Base-by-base conservation (phyloP, 2,113 vertebrate species). In the Pyrgilauda ruficollis region DNA sequence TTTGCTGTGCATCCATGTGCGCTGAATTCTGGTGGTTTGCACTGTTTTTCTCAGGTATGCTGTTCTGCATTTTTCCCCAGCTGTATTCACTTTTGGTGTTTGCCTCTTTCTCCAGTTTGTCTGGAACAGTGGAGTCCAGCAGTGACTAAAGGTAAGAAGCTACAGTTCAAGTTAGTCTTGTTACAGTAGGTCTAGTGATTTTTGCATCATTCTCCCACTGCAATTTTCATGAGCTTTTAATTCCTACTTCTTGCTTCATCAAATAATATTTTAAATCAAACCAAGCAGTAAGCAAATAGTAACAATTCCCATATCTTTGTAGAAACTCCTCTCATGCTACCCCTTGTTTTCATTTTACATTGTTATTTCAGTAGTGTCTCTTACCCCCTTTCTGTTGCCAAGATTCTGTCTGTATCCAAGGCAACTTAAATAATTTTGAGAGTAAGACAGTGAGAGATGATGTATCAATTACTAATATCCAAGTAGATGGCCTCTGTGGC, bases 331-430 rank as follows among this genome's bases (percentile, higher is more conserved):
- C 46, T 88, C 47, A 3, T 63, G 67, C 80, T 87, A 64, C 74
- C 94, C 52, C 68, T 89, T 80, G 35, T 93, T 94, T 95, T 93
- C 59, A 69, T 74, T 69, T 79, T 59, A 83, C 28, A 59, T 86
- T 90, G 76, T 76, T 88, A 86, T 95, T 96, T 96, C 72, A 80
- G 87, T 68, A 84, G 72, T 53, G 74, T 92, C 41, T 96, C 62
- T 81, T 91, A 73, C 27, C 22, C 66, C 27, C 18, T 83, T 81
- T 75, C 70, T 81, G 33, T 85, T 96, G 84, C 85, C 93, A 93
- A 89, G 68, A 81, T 81, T 59, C 93, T 87, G 73, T 84, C 95
- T 89, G 91, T 93, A 95, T 89, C 94, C 91, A 95, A 90, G 83
- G 83, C 79, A 94, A 85, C 87, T 92, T 84, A 53, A 92, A 89